Percentiles rank a stretch among this genome's conserved stretches.
These are phyloP conservation scores for Dascyllus trimaculatus DNA, from an alignment of 2,113 vertebrate genomes.

Conservation along the genomic window DNA sequence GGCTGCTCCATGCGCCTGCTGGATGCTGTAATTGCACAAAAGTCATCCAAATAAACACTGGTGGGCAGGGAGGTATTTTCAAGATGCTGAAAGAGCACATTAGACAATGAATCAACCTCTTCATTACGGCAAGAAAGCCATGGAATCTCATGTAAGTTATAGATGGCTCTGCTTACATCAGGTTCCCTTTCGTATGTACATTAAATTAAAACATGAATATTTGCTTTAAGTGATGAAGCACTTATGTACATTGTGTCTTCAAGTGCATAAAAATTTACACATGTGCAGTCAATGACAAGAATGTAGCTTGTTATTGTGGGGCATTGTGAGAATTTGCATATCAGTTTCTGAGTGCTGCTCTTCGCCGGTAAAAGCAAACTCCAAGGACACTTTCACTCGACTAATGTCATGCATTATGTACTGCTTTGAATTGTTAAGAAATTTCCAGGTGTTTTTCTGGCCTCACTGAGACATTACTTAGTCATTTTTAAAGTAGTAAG, in stretches of 20 bases:
- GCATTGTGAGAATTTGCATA: slow-evolving; percentile 62
- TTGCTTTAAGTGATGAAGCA: slow-evolving; percentile 36
- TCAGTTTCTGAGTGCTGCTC: slow-evolving; percentile 71
- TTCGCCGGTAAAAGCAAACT: slow-evolving; percentile 50
- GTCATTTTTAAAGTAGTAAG: slow-evolving; percentile 29
- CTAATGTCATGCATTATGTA: slow-evolving; percentile 59
- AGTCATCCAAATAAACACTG: slow-evolving; percentile 55
- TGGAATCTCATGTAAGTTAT: background rate
- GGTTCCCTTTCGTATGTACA: slow-evolving; percentile 47
- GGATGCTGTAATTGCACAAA: slow-evolving; percentile 52
- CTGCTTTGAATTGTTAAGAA: slow-evolving; percentile 46
- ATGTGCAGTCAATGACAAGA: slow-evolving; percentile 41
- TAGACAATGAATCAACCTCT: slow-evolving; percentile 37
- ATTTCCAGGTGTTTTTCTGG: slow-evolving; percentile 55
- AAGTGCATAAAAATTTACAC: slow-evolving; percentile 22
- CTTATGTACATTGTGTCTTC: slow-evolving; percentile 39
- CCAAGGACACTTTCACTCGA: slow-evolving; percentile 53
- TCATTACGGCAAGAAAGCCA: slow-evolving; percentile 26
- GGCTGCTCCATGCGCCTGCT: slow-evolving; percentile 8
- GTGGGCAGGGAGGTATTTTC: slow-evolving; percentile 51
- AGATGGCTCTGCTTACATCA: slow-evolving; percentile 45
- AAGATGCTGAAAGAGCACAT: slow-evolving; percentile 40
- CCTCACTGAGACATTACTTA: slow-evolving; percentile 33
- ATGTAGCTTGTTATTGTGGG: slow-evolving; percentile 51
- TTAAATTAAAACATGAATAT: slow-evolving; percentile 31